These are phyloP conservation scores for Maniola jurtina DNA, from an alignment of 1,140 invertebrate species.

Conservation along the genomic window DNA sequence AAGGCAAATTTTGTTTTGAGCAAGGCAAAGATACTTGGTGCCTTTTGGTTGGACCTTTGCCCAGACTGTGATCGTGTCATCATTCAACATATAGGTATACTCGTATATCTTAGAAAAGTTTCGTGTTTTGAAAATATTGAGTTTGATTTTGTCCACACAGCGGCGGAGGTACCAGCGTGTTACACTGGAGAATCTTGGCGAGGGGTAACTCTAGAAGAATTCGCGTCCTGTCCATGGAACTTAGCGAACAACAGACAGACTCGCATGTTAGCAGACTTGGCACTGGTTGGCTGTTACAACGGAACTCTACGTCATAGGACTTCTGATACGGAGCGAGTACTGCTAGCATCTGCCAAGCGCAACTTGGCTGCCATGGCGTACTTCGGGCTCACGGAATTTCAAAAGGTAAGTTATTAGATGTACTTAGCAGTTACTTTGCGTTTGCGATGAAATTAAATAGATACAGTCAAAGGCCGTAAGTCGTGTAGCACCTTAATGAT, in stretches of 20 bases:
- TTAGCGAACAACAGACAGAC: constrained; percentile 97
- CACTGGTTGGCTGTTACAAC: constrained; percentile 97
- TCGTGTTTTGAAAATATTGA: too few species aligned
- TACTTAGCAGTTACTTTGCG: too few species aligned
- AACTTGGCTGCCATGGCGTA: constrained; percentile 97
- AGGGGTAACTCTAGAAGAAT: constrained; percentile 87
- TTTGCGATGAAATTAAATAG: too few species aligned
- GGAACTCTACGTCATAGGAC: constrained; percentile 87
- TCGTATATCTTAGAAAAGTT: too few species aligned
- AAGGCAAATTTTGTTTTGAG: too few species aligned
- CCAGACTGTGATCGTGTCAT: too few species aligned
- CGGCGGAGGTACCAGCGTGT: constrained; percentile 88
- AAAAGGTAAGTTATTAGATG: constrained; percentile 85
- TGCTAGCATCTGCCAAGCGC: constrained; percentile 95
- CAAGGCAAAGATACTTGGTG: too few species aligned
- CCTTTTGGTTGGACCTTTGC: too few species aligned
- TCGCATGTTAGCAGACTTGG: constrained; percentile 97
- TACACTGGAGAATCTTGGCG: constrained; percentile 84
- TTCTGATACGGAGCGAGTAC: constrained; percentile 93
- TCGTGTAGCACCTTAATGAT: too few species aligned
- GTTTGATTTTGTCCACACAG: constrained; percentile 40
- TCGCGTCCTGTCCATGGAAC: constrained; percentile 94
- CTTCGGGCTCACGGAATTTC: constrained; percentile 97
- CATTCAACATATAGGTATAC: too few species aligned
- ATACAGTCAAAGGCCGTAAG: too few species aligned